Conservation (phyloP, 2,888 invertebrate genomes). For the Ectobius pallidus region DNA sequence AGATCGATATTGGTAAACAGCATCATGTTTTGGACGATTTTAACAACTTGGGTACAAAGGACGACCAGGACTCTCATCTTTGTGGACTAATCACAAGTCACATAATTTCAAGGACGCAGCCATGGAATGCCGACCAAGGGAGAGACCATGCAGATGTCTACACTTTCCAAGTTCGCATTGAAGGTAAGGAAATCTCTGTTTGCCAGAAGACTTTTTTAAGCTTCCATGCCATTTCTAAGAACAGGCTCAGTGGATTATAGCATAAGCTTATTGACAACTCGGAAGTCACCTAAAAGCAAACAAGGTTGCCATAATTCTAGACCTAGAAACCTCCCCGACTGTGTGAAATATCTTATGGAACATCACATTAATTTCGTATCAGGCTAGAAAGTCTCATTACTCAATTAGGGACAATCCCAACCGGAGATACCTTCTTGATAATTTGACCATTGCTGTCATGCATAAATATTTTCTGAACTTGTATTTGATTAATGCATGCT, state of each 20-base stretch:
- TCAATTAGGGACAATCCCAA: conserved; percentile 2
- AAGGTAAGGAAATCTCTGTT: neutral
- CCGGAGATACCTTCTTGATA: neutral
- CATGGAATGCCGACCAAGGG: neutral
- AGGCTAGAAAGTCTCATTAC: neutral
- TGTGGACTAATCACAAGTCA: neutral
- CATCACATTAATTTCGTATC: conserved; percentile 10
- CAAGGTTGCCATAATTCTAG: neutral
- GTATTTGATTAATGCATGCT: neutral
- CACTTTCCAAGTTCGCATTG: neutral
- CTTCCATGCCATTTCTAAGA: conserved; percentile 3
- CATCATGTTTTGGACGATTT: neutral
- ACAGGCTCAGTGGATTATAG: conserved; percentile 7
- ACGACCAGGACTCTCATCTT: neutral
- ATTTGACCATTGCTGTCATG: conserved; percentile 2
- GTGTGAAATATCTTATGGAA: neutral
- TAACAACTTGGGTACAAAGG: conserved; percentile 6
- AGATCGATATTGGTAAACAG: conserved; percentile 1
- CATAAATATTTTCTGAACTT: conserved; percentile 4
- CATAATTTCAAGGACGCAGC: conserved; percentile 2
- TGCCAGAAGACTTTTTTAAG: conserved; percentile 11
- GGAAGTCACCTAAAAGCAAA: conserved; percentile 2
- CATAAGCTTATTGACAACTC: conserved; percentile 3
- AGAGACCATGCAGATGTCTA: neutral
- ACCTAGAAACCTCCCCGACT: neutral